phyloP scores from a whole-genome alignment of 30 jellyfish, hydroid and myxozoan genomes.

The Hydra vulgaris region DNA sequence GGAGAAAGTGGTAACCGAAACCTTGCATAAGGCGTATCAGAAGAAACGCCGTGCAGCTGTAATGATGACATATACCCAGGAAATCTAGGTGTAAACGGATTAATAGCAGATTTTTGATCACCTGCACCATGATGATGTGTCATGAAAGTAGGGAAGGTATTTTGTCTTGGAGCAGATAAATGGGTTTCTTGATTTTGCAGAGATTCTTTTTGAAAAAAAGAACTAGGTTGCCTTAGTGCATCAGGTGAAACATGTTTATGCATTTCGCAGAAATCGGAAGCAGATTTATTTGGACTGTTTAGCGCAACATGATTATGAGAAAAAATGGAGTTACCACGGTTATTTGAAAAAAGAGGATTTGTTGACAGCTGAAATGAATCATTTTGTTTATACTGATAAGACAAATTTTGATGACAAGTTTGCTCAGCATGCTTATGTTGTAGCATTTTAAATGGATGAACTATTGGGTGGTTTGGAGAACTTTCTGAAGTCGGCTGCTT shows the following conservation, averaged over 20 bases:
- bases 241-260: neutral
- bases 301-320: neutral
- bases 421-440: neutral
- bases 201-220: neutral
- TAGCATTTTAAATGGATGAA: neutral
- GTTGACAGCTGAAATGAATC: neutral
- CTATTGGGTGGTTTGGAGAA: neutral
- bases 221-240: neutral
- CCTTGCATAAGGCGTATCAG: conserved; percentile 15
- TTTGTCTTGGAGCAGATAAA: too few relatives aligned
- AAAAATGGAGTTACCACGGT: neutral
- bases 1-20: conserved; percentile 25
- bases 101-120: neutral
- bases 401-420: neutral
- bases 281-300: neutral
- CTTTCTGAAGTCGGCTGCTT: neutral
- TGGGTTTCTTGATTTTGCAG: neutral
- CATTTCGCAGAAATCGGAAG: neutral
- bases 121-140: neutral
- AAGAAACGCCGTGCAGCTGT: neutral
- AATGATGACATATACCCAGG: conserved; percentile 15
- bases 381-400: neutral
- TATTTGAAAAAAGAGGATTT: neutral
- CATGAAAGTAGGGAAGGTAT: too few relatives aligned
- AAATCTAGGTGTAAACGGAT: neutral